Base-by-base conservation (phyloP, 2,888 invertebrate genomes). In the Trachelus stipa region DNA sequence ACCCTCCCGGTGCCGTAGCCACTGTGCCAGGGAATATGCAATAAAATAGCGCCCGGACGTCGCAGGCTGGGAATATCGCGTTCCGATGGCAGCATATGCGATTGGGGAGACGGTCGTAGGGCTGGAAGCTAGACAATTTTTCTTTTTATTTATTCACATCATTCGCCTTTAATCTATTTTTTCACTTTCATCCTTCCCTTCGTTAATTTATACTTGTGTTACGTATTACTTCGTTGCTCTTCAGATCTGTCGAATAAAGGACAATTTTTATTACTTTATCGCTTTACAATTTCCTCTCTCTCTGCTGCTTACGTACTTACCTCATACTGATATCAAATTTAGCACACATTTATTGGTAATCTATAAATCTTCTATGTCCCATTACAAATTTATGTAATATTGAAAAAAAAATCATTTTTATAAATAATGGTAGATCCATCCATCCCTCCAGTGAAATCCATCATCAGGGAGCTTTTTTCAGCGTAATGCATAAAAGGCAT, bases 41-140 rank as follows among this genome's bases (percentile, higher is more conserved):
- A 71, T 71, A 71, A 71, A 71, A 71, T 71, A 71, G 71, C 31
- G 71, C 35, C 74, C 34, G 12, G 74, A 35, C 74, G 34, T 35
- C 74, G 35, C 30, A 31, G 35, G 6, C 35, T 12, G 35, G 35
- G 34, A 33, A 74, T 30, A 34, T 35, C 74, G 74, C 34, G 23
- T 35, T 74, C 11, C 9, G 74, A 12, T 33, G 74, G 34, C 31
- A 12, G 12, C 35, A 34, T 74, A n/a, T 34, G 34, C 15, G 34
- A 74, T 34, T 15, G 15, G 30, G 35, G 33, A 35, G 35, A 31
- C 74, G 34, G 15, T 33, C 35, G 9, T 15, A 56, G 15, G 56
- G 56, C 6, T 23, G 56, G 15, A 15, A 40, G 1, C 15, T 56
- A 56, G 56, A 56, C 1, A 9, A 23, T 56, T 56, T 56, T 56